A percentile compares a stretch with the other conserved stretches of the same genome.
Evolutionary conservation across 37 sponge, comb jelly and placozoan species (phyloP).

Genomic region (Chondrosia reniformis): DNA sequence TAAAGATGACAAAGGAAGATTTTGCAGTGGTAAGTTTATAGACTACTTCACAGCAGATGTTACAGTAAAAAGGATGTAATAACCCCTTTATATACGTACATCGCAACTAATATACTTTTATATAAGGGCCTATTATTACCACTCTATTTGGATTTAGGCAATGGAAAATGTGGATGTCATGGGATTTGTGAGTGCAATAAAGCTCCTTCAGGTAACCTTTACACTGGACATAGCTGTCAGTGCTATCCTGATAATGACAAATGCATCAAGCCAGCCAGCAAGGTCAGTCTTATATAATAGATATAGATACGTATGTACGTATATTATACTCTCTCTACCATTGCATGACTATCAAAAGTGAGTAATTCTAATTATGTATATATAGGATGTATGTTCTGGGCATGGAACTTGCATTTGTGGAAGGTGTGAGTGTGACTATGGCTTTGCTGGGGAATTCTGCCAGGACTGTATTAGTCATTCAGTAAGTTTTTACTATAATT

Average conservation of each 20-base stretch:
- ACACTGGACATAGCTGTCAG: neutral
- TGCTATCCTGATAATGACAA: neutral
- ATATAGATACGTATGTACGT: no score
- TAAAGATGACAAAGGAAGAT: neutral
- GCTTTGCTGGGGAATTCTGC: neutral
- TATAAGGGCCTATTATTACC: no score
- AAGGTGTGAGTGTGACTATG: neutral
- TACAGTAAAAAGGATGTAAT: no score
- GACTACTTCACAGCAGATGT: no score
- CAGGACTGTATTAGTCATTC: neutral
- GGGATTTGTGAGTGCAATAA: conserved; percentile 1
- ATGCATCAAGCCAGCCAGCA: neutral
- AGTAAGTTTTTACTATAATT: no score
- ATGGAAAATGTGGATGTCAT: no score
- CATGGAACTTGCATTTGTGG: neutral
- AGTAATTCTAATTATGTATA: neutral
- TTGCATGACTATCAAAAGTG: neutral
- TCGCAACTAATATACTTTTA: no score
- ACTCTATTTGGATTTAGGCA: no score
- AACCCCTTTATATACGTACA: no score
- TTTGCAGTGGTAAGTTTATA: neutral
- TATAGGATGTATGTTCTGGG: neutral
- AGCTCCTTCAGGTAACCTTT: neutral
- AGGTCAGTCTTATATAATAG: neutral
- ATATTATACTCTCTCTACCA: neutral